Percentiles rank a stretch among this genome's conserved stretches.
Conservation (phyloP, 2,113 vertebrate genomes). For the Barbus barbus region DNA sequence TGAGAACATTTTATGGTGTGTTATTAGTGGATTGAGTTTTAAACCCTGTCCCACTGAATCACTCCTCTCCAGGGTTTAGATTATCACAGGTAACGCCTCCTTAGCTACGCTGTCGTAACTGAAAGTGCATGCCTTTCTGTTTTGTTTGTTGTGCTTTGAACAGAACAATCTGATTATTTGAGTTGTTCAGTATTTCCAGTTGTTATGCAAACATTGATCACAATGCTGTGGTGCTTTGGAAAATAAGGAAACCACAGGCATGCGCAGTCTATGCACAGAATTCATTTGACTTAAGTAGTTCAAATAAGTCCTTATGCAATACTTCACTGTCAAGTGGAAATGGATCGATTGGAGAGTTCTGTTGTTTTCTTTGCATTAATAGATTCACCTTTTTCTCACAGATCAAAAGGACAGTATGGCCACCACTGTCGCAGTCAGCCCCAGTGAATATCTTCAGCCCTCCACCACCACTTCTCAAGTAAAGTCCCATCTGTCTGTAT, state of each 20-base stretch:
- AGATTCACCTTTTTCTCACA: constrained; percentile 58
- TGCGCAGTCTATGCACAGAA: no score
- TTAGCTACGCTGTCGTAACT: background rate
- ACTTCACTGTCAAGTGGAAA: background rate
- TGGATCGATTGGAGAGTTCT: background rate
- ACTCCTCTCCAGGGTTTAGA: constrained; percentile 9
- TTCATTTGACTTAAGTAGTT: background rate
- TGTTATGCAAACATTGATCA: background rate
- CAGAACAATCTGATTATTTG: no score
- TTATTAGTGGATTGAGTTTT: constrained; percentile 10
- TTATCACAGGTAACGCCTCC: constrained; percentile 32
- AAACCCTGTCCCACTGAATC: background rate
- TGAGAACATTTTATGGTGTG: background rate
- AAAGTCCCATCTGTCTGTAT: constrained; percentile 52
- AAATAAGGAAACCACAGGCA: background rate
- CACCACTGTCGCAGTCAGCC: constrained; percentile 91
- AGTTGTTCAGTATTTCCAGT: background rate
- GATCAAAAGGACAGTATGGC: constrained; percentile 92
- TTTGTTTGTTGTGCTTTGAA: background rate
- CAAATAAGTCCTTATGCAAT: background rate
- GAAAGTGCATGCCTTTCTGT: constrained; percentile 17
- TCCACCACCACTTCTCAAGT: constrained; percentile 85
- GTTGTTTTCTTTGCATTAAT: background rate
- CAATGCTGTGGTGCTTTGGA: background rate
- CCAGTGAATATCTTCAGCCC: constrained; percentile 95